Base-by-base conservation (phyloP, 2,888 invertebrate species). In the Myopa testacea region DNA sequence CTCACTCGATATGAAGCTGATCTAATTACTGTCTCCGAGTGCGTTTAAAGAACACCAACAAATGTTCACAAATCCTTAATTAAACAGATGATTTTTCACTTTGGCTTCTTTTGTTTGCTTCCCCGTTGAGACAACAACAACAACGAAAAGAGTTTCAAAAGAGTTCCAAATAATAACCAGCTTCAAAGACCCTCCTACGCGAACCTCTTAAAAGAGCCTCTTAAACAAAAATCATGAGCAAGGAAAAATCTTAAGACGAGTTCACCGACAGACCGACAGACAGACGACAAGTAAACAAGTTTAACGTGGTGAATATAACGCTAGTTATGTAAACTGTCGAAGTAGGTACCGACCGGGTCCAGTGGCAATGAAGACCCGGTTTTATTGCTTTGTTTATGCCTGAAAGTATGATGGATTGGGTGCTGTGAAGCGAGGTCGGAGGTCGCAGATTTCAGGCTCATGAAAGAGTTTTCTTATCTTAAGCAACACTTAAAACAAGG, bases 371-470 rank as follows among this genome's bases (percentile, higher is more conserved):
- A 73, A 73, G 45, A 62, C n/a, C n/a, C n/a, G n/a, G 34, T 65
- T 63, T 63, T 74, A 63, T 65, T 14, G 63, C 63, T 74, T 65
- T 74, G 65, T 74, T 74, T 74, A 74, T 60, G 38, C 60, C 60
- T 14, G 37, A 60, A 45, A 62, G n/a, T 6, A 45, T 45, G 45
- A 45, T 10, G 12, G 72, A 38, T 60, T 40, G 37, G 38, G 34
- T 7, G 26, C 16, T 65, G 65, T 58, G 14, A 73, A 19, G 63
- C 26, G 45, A 45, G 16, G 73, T 16, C 34, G 55, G 34, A 26
- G 58, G 45, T 40, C 34, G 34, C 4, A n/a, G 16, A 16, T 34
- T 10, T 7, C 34, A 55, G n/a, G 14, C 37, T 14, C 16, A 37
- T 37, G 68, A 34, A 58, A 40, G 55, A 60, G 38, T 34, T 14